A percentile compares a stretch with the other conserved stretches of the same genome.
Evolutionary conservation across 1,140 invertebrate genomes (phyloP).

Genomic region (Pachypeltis micranthus): DNA sequence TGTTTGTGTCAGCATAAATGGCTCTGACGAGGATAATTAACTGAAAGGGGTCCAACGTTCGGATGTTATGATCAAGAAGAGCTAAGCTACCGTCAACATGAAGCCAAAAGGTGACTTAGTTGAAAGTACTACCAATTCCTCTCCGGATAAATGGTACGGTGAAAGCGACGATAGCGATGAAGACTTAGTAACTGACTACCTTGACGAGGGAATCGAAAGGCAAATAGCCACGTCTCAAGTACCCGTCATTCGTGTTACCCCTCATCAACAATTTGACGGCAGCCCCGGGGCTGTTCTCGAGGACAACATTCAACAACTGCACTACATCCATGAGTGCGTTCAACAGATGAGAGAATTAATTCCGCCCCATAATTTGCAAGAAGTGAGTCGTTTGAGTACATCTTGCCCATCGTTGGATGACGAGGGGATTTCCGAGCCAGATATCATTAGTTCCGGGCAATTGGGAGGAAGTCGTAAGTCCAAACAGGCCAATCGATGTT

Average conservation of each 20-base stretch:
- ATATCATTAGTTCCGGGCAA: background rate
- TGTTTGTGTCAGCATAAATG: too few relatives aligned
- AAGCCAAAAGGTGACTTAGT: background rate
- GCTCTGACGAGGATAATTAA: too few relatives aligned
- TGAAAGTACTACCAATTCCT: background rate
- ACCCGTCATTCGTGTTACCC: background rate
- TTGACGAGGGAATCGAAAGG: background rate
- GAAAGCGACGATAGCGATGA: background rate
- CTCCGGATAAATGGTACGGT: background rate
- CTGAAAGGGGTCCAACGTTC: too few relatives aligned
- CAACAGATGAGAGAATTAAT: background rate
- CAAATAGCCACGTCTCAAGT: background rate
- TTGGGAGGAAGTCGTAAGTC: background rate
- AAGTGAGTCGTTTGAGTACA: background rate
- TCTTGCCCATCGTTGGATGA: background rate
- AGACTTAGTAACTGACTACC: background rate
- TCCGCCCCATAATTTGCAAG: background rate
- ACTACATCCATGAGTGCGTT: conserved; percentile 1
- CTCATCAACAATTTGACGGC: background rate
- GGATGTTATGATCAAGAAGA: too few relatives aligned
- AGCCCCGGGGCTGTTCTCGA: background rate
- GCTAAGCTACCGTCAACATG: too few relatives aligned
- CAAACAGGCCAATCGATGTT: background rate
- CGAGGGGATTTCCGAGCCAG: background rate
- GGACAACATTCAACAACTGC: conserved; percentile 2